Conservation (phyloP, 2,113 vertebrate species). For the human region DNA sequence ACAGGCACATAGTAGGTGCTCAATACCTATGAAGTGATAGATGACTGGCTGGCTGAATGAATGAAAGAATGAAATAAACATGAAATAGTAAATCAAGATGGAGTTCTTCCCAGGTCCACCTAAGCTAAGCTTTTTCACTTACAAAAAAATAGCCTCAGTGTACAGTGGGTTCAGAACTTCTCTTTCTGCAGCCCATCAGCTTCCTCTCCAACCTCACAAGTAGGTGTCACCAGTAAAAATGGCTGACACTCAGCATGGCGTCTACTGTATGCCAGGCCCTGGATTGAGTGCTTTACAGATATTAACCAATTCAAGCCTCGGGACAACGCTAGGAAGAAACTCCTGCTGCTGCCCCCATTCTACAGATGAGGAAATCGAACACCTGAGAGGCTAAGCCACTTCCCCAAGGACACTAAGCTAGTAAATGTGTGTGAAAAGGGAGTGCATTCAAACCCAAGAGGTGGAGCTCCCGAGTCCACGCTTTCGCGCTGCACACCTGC, state of each 20-base stretch:
- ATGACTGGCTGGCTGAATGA: background rate
- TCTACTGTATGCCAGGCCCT: background rate
- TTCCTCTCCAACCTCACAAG: background rate
- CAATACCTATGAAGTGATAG: background rate
- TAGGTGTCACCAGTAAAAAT: background rate
- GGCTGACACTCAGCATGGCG: background rate
- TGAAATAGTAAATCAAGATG: too few species aligned
- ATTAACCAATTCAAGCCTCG: background rate
- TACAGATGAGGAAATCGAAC: accelerated
- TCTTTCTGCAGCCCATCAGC: background rate
- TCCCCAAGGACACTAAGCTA: background rate
- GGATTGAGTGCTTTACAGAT: background rate
- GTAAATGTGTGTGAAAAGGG: background rate
- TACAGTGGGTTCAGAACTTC: background rate
- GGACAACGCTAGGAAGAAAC: background rate
- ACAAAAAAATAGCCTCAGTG: background rate
- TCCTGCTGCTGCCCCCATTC: accelerated
- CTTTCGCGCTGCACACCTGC: too few species aligned
- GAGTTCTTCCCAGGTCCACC: background rate
- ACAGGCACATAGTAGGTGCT: background rate
- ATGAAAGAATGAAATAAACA: background rate
- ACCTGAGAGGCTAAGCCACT: accelerated
- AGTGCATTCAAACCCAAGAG: background rate
- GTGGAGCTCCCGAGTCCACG: accelerated
- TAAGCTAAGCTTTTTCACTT: background rate